These are phyloP conservation scores for Dolichoris vasculosae DNA, from an alignment of 1,140 invertebrate genomes.

Conservation along the genomic window DNA sequence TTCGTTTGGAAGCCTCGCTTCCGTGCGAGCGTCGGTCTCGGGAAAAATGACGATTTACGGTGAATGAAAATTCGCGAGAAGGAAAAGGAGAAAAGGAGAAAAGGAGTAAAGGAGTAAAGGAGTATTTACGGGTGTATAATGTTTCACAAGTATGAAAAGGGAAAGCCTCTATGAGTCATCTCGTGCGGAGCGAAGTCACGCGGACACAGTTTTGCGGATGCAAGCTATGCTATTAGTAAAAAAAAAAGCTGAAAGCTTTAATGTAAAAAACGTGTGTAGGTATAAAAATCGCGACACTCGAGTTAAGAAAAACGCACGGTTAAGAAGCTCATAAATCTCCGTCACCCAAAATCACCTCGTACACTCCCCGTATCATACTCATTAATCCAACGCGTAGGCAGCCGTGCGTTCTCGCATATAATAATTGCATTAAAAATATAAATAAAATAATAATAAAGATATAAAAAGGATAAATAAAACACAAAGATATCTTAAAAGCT, in stretches of 20 bases:
- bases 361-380: background rate
- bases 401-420: background rate
- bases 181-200: background rate
- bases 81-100: conserved; percentile 27
- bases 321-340: conserved; percentile 21
- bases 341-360: background rate
- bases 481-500: conserved; percentile 9
- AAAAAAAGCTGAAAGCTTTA: conserved; percentile 11
- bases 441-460: conserved; percentile 45
- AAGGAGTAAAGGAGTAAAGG: too few relatives aligned
- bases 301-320: background rate
- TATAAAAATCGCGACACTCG: background rate
- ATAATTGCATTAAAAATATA: conserved; percentile 13
- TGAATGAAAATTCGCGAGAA: conserved; percentile 14
- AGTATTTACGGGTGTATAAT: background rate
- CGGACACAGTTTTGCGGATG: background rate
- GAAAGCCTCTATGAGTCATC: conserved; percentile 41
- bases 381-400: conserved; percentile 9
- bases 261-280: background rate
- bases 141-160: conserved; percentile 28
- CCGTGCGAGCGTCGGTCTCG: background rate
- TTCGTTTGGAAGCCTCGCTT: too few relatives aligned
- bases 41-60: background rate
- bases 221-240: background rate
- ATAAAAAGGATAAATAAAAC: conserved; percentile 20